Percentiles rank a stretch among this genome's conserved stretches.
These are phyloP conservation scores for Clarias batrachus DNA, from an alignment of 2,113 vertebrate species.

Conservation along the genomic window DNA sequence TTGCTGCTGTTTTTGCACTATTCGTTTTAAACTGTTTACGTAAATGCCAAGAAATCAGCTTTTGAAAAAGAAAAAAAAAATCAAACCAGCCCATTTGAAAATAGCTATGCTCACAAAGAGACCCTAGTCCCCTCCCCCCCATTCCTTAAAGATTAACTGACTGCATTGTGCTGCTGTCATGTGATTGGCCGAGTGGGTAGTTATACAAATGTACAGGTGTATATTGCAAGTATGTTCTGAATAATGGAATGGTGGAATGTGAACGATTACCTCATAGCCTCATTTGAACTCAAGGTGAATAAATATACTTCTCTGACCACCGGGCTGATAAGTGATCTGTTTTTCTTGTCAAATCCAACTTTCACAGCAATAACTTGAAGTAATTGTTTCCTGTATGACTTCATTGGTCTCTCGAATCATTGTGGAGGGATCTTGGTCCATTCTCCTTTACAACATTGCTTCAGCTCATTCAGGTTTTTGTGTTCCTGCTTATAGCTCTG, in stretches of 20 bases:
- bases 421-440: too few relatives aligned
- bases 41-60: background rate
- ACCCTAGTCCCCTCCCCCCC: background rate
- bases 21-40: background rate
- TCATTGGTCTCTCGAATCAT: too few relatives aligned
- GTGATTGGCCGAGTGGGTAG: background rate
- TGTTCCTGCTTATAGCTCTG: too few relatives aligned
- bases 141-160: background rate
- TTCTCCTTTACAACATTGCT: too few relatives aligned
- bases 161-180: too few relatives aligned
- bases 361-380: too few relatives aligned
- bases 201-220: background rate
- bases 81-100: background rate
- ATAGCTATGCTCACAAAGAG: background rate
- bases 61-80: background rate
- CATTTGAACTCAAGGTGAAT: background rate
- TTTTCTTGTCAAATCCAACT: background rate
- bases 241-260: background rate
- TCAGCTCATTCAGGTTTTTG: too few relatives aligned
- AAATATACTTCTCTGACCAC: background rate
- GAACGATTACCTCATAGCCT: background rate
- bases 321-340: background rate
- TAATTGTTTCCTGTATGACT: too few relatives aligned
- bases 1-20: background rate
- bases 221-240: background rate